A percentile compares a stretch with the other conserved stretches of the same genome.
Conservation (phyloP, 2,797 vertebrate species). For the Pangasius mekongensis region DNA sequence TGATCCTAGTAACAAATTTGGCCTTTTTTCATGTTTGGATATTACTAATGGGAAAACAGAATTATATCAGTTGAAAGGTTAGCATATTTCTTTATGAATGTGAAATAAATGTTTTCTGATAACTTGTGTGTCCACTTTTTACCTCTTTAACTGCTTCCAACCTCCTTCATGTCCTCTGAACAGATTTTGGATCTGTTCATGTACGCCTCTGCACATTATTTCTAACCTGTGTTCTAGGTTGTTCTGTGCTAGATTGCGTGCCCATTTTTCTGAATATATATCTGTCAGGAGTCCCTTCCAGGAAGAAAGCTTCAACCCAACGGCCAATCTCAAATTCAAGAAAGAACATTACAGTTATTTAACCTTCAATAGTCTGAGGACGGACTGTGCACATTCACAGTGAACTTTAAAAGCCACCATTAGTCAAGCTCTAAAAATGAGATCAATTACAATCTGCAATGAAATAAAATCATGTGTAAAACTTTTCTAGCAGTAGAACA, state of each 20-base stretch:
- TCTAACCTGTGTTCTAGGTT: no score
- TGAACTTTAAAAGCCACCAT: not conserved
- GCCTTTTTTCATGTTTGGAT: not conserved
- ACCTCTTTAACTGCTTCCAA: not conserved
- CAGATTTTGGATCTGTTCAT: not conserved
- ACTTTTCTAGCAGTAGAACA: not conserved
- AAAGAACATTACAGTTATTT: not conserved
- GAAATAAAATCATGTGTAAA: not conserved
- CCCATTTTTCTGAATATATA: not conserved
- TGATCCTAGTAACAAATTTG: not conserved
- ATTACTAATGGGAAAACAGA: not conserved
- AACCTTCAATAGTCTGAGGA: not conserved
- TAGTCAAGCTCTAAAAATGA: not conserved
- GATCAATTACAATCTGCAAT: not conserved
- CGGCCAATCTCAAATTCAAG: not conserved
- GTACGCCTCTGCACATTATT: no score
- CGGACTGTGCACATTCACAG: not conserved
- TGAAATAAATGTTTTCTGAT: not conserved
- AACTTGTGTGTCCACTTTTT: not conserved
- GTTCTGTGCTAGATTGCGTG: not conserved
- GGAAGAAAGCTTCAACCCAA: not conserved
- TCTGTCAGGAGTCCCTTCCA: not conserved
- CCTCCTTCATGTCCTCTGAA: not conserved
- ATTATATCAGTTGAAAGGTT: not conserved
- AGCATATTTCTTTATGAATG: not conserved